Conservation (phyloP, 2,888 invertebrate genomes). For the Dexiosoma caninum region DNA sequence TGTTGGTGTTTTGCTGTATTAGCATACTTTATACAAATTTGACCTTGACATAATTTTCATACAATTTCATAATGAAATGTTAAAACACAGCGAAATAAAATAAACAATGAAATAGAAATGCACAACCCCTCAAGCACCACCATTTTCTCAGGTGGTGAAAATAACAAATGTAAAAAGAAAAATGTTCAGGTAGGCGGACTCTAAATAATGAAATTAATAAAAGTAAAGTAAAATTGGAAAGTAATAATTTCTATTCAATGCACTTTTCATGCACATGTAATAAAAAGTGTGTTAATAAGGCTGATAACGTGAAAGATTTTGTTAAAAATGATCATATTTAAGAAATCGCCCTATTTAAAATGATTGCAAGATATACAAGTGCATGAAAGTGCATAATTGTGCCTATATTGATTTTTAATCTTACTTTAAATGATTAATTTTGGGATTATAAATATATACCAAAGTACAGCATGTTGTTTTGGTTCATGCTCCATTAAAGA, state of each 20-base stretch:
- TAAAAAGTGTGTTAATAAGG: too few species aligned
- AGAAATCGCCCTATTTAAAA: too few species aligned
- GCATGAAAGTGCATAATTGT: too few species aligned
- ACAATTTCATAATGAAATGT: slow-evolving; percentile 48
- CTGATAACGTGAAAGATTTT: too few species aligned
- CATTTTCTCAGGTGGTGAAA: slow-evolving; percentile 22
- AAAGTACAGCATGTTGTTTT: too few species aligned
- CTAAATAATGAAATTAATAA: slow-evolving; percentile 4
- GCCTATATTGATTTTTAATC: too few species aligned
- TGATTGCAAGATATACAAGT: too few species aligned
- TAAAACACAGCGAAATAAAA: slow-evolving; percentile 15
- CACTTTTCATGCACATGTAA: not conserved
- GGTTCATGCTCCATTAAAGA: too few species aligned
- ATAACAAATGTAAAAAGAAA: not conserved
- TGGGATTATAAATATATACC: too few species aligned
- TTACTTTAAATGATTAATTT: too few species aligned
- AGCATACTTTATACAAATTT: slow-evolving; percentile 72
- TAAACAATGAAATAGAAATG: not conserved
- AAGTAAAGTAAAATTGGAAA: not conserved
- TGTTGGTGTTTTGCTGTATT: not conserved
- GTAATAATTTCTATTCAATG: not conserved
- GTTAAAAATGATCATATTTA: too few species aligned
- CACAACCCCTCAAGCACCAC: not conserved
- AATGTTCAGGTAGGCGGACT: not conserved
- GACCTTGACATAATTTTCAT: slow-evolving; percentile 71